Base-by-base conservation (phyloP, 2,113 vertebrate genomes). In the Phalacrocorax aristotelis region DNA sequence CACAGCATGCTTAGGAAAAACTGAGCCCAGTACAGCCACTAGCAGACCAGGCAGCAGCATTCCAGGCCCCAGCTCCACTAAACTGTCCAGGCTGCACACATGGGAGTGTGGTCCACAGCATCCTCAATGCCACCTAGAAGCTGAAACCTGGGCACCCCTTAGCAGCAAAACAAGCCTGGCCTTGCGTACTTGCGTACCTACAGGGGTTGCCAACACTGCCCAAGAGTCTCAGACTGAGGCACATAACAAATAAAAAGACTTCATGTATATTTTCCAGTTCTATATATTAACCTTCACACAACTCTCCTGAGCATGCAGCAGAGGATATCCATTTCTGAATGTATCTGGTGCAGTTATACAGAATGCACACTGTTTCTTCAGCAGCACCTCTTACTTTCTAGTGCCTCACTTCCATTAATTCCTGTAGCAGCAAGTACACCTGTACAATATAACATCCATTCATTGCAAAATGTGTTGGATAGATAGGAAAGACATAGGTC, bases 21-120 rank as follows among this genome's bases (percentile, higher is more conserved):
- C 19, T 4, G 21, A 70, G 55, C 55, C 8, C 54, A 74, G 60
- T 7, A 40, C 13, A 74, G 27, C 46, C 38, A 51, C 54, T 17
- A 25, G 30, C 55, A 91, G 12, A 52, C 2, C 58, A 29, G 19
- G 13, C 58, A 74, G 40, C 2, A 6, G 54, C 34, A 84, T 72
- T 65, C 26, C 54, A 57, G 13, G 32, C 20, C 57, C 22, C 42
- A 65, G n/a, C 26, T 88, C 52, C 48, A 78, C 60, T 15, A 2
- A 13, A 0, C 36, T 42, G 49, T 49, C 34, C 46, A 61, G 23
- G 36, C 14, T 62, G 69, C n/a, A 58, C 0, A 0, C 9, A 42
- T 1, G 3, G 58, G 17, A 80, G 23, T 0, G 2, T 8, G 4
- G 10, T 69, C 16, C 58, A 64, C 15, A n/a, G 54, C 58, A 87